Evolutionary conservation across 2,797 vertebrate genomes (phyloP), one percentile per base, ranked within the genome.

Genomic region (Etheostoma perlongum): DNA sequence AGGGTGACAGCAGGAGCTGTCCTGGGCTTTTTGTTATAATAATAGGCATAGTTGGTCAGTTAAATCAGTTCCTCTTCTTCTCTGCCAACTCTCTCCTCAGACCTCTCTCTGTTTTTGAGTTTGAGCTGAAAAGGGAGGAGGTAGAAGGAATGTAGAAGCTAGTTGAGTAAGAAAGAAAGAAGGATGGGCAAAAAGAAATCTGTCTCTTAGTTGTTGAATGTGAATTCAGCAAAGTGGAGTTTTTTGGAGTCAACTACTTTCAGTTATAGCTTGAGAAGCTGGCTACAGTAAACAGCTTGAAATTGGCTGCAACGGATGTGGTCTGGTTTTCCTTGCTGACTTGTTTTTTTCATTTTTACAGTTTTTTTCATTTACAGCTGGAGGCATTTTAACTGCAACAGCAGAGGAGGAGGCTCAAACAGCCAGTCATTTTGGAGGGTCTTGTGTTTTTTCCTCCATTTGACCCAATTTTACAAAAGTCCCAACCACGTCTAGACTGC

Each of bases 41-140:
- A 90, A 89, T 75, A 80, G 74, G 51, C 87, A 91, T 93, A 92
- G 82, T 81, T 93, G 92, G 86, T 90, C 86, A 84, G 86, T 93
- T 84, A 48, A 87, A 85, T 93, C 91, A 92, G 80, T 68, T 76
- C 21, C 68, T 82, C n/a, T 70, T 77, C 79, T 53, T 14, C 14
- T 58, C 67, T 74, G 89, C 92, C 91, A 94, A n/a, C 51, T 85
- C 72, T 84, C 53, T 79, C 64, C 78, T 81, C 79, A 53, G 70
- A 42, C 58, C 55, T 70, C 71, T 70, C 71, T 70, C 80, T 90
- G 85, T 86, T 88, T 91, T 88, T 92, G 57, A 87, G 74, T 91
- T 84, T 78, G 73, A 84, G 86, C 71, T 69, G 52, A 73, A 69
- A 53, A 74, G 72, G 40, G 72, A 81, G 70, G 84, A 85, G 67